Percentiles rank a stretch among this genome's conserved stretches.
phyloP scores from a whole-genome alignment of 2,113 vertebrate genomes.

The Corynorhinus townsendii region DNA sequence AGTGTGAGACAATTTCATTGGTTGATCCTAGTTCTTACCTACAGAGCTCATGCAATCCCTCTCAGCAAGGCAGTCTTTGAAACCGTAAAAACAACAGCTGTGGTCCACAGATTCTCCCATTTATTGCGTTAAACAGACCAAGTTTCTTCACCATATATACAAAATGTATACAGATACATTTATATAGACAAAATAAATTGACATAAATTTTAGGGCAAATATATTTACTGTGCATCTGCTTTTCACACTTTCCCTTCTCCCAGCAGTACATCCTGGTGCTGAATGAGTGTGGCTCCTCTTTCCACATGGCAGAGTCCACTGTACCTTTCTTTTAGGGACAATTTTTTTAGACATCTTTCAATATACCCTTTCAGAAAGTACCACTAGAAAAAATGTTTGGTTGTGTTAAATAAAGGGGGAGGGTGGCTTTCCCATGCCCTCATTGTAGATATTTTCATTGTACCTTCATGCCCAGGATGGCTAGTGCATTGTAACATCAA shows the following conservation, averaged over 20 bases:
- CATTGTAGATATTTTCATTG: accelerated
- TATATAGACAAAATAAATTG: accelerated
- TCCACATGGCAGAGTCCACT: accelerated
- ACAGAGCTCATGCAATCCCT: background rate
- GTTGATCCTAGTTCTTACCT: accelerated
- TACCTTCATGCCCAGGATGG: accelerated
- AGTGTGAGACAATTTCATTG: accelerated
- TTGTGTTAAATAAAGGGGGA: background rate
- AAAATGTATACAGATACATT: background rate
- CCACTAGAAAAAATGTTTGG: accelerated
- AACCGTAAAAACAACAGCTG: accelerated
- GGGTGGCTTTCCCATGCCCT: accelerated
- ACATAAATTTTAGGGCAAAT: background rate
- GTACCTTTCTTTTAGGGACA: background rate
- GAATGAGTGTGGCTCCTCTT: accelerated
- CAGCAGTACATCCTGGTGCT: accelerated
- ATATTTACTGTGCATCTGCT: accelerated
- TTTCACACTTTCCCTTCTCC: accelerated
- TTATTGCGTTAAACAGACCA: background rate
- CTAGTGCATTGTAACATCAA: accelerated
- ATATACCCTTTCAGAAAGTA: background rate
- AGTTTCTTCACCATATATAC: accelerated
- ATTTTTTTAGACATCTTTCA: too few relatives aligned
- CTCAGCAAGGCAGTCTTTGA: accelerated
- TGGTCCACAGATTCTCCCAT: background rate